A percentile compares a stretch with the other conserved stretches of the same genome.
phyloP scores from a whole-genome alignment of 2,113 vertebrate species.

The Halcyon malimbica region DNA sequence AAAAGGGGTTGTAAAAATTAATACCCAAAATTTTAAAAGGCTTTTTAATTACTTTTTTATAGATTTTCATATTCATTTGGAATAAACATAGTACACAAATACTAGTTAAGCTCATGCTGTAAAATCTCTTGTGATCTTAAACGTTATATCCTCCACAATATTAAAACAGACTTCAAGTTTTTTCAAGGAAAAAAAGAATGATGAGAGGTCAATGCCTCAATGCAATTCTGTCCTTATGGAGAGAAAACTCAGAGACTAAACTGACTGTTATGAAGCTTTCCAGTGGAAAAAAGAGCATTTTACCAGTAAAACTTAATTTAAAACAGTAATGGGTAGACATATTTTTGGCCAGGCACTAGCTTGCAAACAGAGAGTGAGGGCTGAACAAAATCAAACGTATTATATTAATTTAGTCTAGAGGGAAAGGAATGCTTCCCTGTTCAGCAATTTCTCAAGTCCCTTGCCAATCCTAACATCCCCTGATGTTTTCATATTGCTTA shows the following conservation, averaged over 20 bases:
- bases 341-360: conserved; percentile 33
- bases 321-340: conserved; percentile 26
- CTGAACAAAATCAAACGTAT: conserved; percentile 20
- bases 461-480: conserved; percentile 54
- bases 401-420: conserved; percentile 44
- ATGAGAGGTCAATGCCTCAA: background rate
- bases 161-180: background rate
- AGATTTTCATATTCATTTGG: background rate
- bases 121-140: background rate
- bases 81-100: background rate
- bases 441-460: conserved; percentile 28
- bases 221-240: background rate
- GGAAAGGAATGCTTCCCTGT: conserved; percentile 41
- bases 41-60: background rate
- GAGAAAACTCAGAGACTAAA: background rate
- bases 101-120: background rate
- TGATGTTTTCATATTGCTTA: conserved; percentile 31
- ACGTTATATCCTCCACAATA: background rate
- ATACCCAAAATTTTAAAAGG: background rate
- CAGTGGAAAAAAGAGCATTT: conserved; percentile 17
- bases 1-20: background rate
- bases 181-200: background rate
- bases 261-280: background rate
- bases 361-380: background rate
- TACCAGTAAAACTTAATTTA: conserved; percentile 44